Base-by-base conservation (phyloP, 1,140 invertebrate species). In the Reticulitermes speratus region DNA sequence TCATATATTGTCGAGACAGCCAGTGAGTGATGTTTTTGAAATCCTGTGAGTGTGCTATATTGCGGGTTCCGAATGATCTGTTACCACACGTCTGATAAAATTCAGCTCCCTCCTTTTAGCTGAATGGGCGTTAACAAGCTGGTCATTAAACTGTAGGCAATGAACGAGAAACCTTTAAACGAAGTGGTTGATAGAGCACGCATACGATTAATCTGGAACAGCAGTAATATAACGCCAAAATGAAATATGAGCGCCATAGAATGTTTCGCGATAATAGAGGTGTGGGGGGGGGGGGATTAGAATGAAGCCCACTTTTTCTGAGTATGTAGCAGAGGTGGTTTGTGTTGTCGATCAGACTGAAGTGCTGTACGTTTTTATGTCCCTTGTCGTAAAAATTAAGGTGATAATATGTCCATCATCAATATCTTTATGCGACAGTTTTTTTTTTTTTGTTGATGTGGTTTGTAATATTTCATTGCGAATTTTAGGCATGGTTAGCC, bases 81-180 rank as follows among this genome's bases (percentile, higher is more conserved):
- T 75, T 75, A 30, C 6, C 25, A 75, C 65, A 30, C n/a, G 8
- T 75, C 65, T 75, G 65, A 30, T 75, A 75, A 75, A 75, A 30
- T 30, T 9, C 11, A 9, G 8, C 7, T 25, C 65, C 65, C n/a
- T 2, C 65, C 7, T 75, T 30, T 75, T 25, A 75, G 3, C 65
- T 25, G 65, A 0, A 75, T 30, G n/a, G 65, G n/a, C 65, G 65
- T 75, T 75, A 75, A 75, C 65, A 75, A 75, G 65, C 65, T 14
- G n/a, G 65, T 75, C 65, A 30, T 75, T 75, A 75, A 75, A 75
- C n/a, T 75, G 65, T 75, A 75, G 65, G 65, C n/a, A 30, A 30
- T 30, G 65, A 75, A 75, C 25, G 65, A 75, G 65, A 75, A 30
- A 30, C 65, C 65, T 30, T 75, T 75, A 25, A 75, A 30, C 12